Conservation (phyloP, 2,797 vertebrate genomes). For the Gymnopithys bicolor region DNA sequence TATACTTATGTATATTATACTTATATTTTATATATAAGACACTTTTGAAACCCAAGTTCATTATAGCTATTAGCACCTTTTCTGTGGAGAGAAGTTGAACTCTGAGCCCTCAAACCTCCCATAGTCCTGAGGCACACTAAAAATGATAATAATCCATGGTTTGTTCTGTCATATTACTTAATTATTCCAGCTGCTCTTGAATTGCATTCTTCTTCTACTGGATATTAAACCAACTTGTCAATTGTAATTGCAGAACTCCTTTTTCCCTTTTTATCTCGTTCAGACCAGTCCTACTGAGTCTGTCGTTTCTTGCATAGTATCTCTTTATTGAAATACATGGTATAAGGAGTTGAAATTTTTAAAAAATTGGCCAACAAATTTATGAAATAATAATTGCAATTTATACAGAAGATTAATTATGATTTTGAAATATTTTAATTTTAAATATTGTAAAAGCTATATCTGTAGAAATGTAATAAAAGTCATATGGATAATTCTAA, state of each 20-base stretch:
- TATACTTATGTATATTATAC: not conserved
- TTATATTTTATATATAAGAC: not conserved
- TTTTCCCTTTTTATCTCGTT: conserved; percentile 10
- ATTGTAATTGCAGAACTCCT: conserved; percentile 43
- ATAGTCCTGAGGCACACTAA: conserved; percentile 29
- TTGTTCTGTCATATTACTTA: conserved; percentile 67
- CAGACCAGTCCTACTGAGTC: not conserved
- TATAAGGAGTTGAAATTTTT: not conserved
- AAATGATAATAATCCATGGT: conserved; percentile 28
- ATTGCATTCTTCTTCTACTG: conserved; percentile 47
- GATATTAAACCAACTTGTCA: conserved; percentile 81
- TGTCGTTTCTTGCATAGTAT: not conserved
- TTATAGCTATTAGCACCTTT: conserved; percentile 48
- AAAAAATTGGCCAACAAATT: not conserved
- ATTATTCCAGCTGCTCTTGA: conserved; percentile 61
- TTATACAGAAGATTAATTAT: not conserved
- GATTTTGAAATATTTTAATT: not conserved
- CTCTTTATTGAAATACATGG: conserved; percentile 4
- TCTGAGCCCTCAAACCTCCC: conserved; percentile 13
- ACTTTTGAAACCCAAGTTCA: not conserved
- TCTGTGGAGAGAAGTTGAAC: conserved; percentile 48
- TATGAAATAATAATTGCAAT: not conserved
- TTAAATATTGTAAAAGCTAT: not conserved
- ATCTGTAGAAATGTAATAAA: not conserved
- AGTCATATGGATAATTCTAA: not conserved